A percentile compares a stretch with the other conserved stretches of the same genome.
These are phyloP conservation scores for Argynnis bischoffii DNA, from an alignment of 2,888 invertebrate genomes.

Conservation along the genomic window DNA sequence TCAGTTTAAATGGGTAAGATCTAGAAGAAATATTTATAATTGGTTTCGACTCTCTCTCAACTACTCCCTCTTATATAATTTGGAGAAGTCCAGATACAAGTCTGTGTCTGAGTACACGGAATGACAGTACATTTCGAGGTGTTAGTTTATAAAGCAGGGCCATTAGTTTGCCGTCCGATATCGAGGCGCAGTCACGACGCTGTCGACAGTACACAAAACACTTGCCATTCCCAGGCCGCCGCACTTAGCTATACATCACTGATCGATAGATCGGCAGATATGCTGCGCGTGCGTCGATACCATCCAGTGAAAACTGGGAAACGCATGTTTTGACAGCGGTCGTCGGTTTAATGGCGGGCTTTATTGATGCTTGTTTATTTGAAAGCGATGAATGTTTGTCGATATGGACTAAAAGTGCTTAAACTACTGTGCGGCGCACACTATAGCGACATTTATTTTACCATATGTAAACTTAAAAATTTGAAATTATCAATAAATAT, in stretches of 20 bases:
- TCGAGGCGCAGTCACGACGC: slow-evolving; percentile 32
- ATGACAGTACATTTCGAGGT: slow-evolving; percentile 34
- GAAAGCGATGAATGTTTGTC: slow-evolving; percentile 1
- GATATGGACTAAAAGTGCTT: neutral
- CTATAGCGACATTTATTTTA: neutral
- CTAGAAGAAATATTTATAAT: too few species aligned
- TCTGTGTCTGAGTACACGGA: slow-evolving; percentile 10
- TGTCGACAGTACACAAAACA: slow-evolving; percentile 30
- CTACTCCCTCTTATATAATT: neutral
- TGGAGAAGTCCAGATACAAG: slow-evolving; percentile 9
- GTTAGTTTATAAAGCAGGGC: slow-evolving; percentile 35
- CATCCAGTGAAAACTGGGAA: slow-evolving; percentile 38
- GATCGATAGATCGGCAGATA: slow-evolving; percentile 38
- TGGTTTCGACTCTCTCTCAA: too few species aligned
- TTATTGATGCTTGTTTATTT: slow-evolving; percentile 30
- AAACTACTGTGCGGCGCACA: neutral
- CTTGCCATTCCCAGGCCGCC: slow-evolving; percentile 33
- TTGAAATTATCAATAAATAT: too few species aligned
- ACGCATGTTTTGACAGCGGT: slow-evolving; percentile 41
- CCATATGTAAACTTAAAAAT: too few species aligned
- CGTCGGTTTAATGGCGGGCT: slow-evolving; percentile 37
- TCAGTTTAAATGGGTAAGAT: too few species aligned
- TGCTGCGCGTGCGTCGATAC: slow-evolving; percentile 40
- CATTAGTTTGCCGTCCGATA: slow-evolving; percentile 34
- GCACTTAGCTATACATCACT: slow-evolving; percentile 39